These are phyloP conservation scores for Danio tinwini DNA, from an alignment of 2,797 vertebrate species.

Conservation along the genomic window DNA sequence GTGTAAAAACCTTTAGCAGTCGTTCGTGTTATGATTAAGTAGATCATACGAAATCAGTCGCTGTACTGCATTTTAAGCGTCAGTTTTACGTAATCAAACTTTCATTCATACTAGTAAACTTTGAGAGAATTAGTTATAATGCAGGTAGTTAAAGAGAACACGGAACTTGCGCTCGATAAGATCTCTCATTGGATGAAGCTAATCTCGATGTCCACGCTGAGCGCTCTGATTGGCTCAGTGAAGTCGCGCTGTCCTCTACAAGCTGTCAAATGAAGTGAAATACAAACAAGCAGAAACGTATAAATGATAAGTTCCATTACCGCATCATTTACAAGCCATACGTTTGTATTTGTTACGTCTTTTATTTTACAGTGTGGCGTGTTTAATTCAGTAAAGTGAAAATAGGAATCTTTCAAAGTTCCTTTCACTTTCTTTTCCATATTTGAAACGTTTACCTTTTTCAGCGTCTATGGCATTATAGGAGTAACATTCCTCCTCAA, in stretches of 20 bases:
- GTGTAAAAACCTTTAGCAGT: not conserved
- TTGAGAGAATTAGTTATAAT: not conserved
- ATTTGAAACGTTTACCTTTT: not conserved
- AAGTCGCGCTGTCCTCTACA: not conserved
- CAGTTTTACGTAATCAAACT: not conserved
- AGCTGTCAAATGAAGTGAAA: not conserved
- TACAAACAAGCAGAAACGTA: not conserved
- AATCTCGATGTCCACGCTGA: slow-evolving; percentile 25
- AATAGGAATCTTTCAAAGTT: not conserved
- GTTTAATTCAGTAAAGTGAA: not conserved
- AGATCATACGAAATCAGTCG: too few species aligned
- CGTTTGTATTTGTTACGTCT: not conserved
- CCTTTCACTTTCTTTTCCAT: slow-evolving; percentile 5
- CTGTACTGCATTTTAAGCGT: not conserved
- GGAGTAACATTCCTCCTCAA: not conserved
- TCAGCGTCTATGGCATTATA: not conserved
- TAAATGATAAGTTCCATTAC: too few species aligned
- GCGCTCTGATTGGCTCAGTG: slow-evolving; percentile 36
- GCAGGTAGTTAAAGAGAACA: slow-evolving; percentile 15
- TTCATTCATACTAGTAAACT: not conserved
- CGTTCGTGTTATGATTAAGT: not conserved
- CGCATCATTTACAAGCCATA: not conserved
- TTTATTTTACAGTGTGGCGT: not conserved
- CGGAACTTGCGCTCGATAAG: slow-evolving; percentile 13
- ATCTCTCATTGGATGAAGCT: slow-evolving; percentile 11